Evolutionary conservation across 2,797 vertebrate genomes (phyloP).

Genomic region (Chromis chromis): DNA sequence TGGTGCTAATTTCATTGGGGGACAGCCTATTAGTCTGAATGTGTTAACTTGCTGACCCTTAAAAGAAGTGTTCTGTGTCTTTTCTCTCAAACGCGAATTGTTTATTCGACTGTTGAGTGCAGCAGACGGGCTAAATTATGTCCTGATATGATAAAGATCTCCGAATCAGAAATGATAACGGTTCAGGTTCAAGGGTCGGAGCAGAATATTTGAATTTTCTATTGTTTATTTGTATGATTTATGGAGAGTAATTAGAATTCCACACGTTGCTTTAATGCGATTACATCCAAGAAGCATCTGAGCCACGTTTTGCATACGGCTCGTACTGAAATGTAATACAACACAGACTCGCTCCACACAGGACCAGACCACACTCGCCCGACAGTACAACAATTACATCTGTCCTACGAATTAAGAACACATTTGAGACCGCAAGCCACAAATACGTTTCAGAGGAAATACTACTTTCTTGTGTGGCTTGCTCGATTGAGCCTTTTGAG

Average conservation of each 20-base stretch:
- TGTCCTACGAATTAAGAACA: conserved; percentile 73
- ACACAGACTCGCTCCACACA: conserved; percentile 52
- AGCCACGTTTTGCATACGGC: conserved; percentile 34
- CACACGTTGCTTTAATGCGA: conserved; percentile 28
- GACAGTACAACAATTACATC: conserved; percentile 69
- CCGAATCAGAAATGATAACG: conserved; percentile 26
- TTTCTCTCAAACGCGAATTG: conserved; percentile 11
- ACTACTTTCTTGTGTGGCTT: conserved; percentile 56
- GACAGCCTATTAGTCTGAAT: conserved; percentile 28
- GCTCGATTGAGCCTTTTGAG: conserved; percentile 57
- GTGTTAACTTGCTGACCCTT: conserved; percentile 31
- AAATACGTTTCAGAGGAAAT: conserved; percentile 59
- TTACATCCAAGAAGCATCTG: conserved; percentile 24
- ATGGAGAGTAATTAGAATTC: conserved; percentile 41
- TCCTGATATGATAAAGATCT: conserved; percentile 29
- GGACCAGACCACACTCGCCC: conserved; percentile 57
- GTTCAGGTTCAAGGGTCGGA: conserved; percentile 33
- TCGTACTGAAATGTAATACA: conserved; percentile 56
- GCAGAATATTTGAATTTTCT: conserved; percentile 24
- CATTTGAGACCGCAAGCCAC: conserved; percentile 72
- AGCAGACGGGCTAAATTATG: conserved; percentile 10
- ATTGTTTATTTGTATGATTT: conserved; percentile 28
- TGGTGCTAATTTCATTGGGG: conserved; percentile 43
- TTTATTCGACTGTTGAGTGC: conserved; percentile 28
- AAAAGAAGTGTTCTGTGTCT: conserved; percentile 6